Evolutionary conservation across 2,888 invertebrate genomes (phyloP), one percentile per base, ranked within the genome.

Genomic region (Carcina quercana): DNA sequence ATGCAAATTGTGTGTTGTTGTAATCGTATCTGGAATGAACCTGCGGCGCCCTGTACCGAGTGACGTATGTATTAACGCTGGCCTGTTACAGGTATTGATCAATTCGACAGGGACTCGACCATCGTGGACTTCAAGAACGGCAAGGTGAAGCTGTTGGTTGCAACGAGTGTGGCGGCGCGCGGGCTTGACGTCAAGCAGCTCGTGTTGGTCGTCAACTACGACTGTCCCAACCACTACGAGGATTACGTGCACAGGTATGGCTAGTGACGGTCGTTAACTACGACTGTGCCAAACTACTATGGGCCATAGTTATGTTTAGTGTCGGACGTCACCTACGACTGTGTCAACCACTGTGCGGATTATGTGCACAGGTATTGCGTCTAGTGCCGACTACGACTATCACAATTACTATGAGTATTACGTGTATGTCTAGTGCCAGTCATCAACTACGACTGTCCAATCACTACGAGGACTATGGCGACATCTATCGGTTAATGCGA

Each of bases 321-420:
- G 54, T 83, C 99, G 17, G 99, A 99, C 2, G 93, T 99, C 8
- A 99, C 99, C 79, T 99, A 97, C 71, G 98, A 99, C 75, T 98
- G 97, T 58, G 98, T 99, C 0, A 99, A 99, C 76, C 99, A 99
- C 73, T 99, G 99, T 63, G 99, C 99, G 75, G 99, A 99, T 72
- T 99, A 99, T 70, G 98, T 99, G 12, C 99, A 99, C 71, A 83
- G 88, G 88, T 87, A 11, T 40, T 47, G 17, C 5, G 17, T 17
- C 7, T 7, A n/a, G n/a, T n/a, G n/a, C n/a, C n/a, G n/a, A n/a
- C n/a, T n/a, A n/a, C n/a, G n/a, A n/a, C n/a, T n/a, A n/a, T n/a
- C n/a, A n/a, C n/a, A n/a, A n/a, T n/a, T n/a, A n/a, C n/a, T n/a
- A n/a, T n/a, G n/a, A n/a, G n/a, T n/a, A n/a, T n/a, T n/a, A n/a